Base-by-base conservation (phyloP, 2,888 invertebrate species). In the Pseudococcus longispinus region DNA sequence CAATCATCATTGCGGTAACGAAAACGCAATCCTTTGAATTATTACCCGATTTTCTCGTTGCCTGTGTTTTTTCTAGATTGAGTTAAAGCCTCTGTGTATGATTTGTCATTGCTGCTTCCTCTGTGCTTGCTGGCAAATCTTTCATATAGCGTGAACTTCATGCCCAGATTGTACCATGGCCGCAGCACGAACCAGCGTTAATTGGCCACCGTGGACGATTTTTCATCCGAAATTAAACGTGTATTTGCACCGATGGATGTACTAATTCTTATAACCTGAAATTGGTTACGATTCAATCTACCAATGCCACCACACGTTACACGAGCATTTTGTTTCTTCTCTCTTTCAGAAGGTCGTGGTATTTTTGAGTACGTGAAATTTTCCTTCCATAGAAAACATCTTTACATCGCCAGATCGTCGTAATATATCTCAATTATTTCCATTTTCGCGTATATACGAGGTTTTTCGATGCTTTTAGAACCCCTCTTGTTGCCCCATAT, bases 1-100 rank as follows among this genome's bases (percentile, higher is more conserved):
- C 84, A 84, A 84, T 84, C 84, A 84, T 84, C 84, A 55, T 55
- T 32, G 84, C 32, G 55, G 32, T 84, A 51, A 37, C 60, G 55
- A 60, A 84, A 84, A 84, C 60, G 84, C 77, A 80, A 80, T 42
- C 77, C 77, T 80, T 80, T 80, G 77, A 80, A 80, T 80, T 80
- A 80, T 80, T 80, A 80, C 77, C 42, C 77, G 77, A 80, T 80
- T 80, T 42, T 80, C 70, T 70, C 70, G 70, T 18, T 32, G 70
- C n/a, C 55, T n/a, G 13, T 20, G 13, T 60, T 60, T 70, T 18
- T 70, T 29, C 29, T 26, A 70, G 70, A 70, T 70, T 70, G 70
- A 29, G 70, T 70, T 70, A 70, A 70, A 70, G 29, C 70, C 70
- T 26, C 29, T 29, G 70, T 70, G 70, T 70, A 70, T 70, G 70